Evolutionary conservation across 2,888 invertebrate species (phyloP).

Genomic region (Erebia ligea): DNA sequence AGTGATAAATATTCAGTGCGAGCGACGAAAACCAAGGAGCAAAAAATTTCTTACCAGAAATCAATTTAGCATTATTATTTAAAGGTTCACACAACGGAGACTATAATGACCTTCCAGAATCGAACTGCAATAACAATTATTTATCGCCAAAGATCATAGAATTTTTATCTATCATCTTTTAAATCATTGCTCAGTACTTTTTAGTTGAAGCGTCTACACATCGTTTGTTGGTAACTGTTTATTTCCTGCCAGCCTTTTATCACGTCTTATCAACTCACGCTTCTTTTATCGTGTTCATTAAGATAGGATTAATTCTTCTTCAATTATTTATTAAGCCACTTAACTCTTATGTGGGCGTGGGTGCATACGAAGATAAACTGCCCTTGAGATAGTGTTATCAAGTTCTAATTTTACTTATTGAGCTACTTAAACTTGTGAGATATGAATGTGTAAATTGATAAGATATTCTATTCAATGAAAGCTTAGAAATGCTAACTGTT

Average conservation of each 20-base stretch:
- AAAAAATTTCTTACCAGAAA: too few species aligned
- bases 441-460: constrained; percentile 24
- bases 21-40: too few species aligned
- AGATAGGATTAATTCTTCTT: constrained; percentile 33
- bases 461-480: constrained; percentile 15
- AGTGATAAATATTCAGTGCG: too few species aligned
- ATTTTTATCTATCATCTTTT: too few species aligned
- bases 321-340: constrained; percentile 27
- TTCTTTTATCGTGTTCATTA: constrained; percentile 29
- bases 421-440: constrained; percentile 21
- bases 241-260: constrained; percentile 6
- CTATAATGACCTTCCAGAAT: too few species aligned
- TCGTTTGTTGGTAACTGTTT: not conserved
- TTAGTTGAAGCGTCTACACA: not conserved
- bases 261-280: constrained; percentile 9
- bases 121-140: too few species aligned
- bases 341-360: constrained; percentile 26
- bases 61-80: too few species aligned
- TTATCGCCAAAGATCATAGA: too few species aligned
- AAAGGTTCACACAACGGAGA: too few species aligned
- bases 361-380: constrained; percentile 31
- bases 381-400: constrained; percentile 34
- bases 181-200: too few species aligned
- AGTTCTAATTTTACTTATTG: constrained; percentile 27
- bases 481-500: not conserved